Conservation (phyloP, 1,140 invertebrate genomes). For the Polypedilum vanderplanki region DNA sequence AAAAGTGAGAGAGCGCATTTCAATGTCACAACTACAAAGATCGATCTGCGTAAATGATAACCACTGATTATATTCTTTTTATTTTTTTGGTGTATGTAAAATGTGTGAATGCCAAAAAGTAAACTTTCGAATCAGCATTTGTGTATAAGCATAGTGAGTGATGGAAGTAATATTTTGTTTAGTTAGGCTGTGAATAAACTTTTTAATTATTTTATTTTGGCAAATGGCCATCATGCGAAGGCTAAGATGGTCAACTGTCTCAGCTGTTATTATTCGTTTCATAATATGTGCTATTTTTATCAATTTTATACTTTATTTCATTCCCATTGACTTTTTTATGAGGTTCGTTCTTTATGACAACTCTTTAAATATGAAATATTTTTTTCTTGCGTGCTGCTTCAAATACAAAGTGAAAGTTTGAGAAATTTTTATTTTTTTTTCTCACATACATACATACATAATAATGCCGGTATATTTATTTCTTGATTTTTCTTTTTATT, state of each 20-base stretch:
- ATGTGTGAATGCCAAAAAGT: neutral
- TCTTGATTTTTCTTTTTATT: conserved; percentile 34
- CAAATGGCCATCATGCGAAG: neutral
- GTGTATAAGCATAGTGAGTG: neutral
- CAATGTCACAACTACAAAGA: neutral
- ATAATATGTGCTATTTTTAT: conserved; percentile 24
- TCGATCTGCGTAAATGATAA: neutral
- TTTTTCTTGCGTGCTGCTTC: conserved; percentile 28
- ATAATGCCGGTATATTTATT: conserved; percentile 29
- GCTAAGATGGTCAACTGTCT: neutral
- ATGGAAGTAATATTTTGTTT: neutral
- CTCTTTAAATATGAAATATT: conserved; percentile 27
- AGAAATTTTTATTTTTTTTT: conserved; percentile 2
- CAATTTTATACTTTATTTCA: neutral
- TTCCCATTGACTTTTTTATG: conserved; percentile 23
- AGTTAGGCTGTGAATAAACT: neutral
- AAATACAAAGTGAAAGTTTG: conserved; percentile 33
- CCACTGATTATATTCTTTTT: too few species aligned
- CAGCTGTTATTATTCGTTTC: conserved; percentile 22
- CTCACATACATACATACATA: too few species aligned
- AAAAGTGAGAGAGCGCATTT: neutral
- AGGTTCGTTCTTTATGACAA: conserved; percentile 25
- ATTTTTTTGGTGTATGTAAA: too few species aligned
- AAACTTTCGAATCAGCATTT: neutral
- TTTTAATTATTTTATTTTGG: neutral